Base-by-base conservation (phyloP, 2,113 vertebrate species). In the Sula dactylatra region DNA sequence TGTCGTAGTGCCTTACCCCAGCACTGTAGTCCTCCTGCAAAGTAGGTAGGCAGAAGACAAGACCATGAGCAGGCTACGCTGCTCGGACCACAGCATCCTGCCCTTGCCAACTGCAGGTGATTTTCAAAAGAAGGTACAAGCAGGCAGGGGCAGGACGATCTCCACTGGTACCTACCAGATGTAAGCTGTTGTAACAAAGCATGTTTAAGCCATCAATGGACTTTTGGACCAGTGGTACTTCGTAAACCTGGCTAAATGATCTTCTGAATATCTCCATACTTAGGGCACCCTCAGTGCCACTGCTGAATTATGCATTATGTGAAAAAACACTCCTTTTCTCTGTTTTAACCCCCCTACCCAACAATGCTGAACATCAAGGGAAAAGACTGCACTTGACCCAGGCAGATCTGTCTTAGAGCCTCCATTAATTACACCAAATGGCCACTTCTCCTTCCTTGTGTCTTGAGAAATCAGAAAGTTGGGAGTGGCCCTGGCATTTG, bases 1-100 rank as follows among this genome's bases (percentile, higher is more conserved):
- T 94, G 61, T 99, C 99, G 0, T 99, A 99, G 74, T 99, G 96
- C 93, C 93, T 98, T 84, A 99, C 98, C 11, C 98, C 99, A 1
- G 97, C 97, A 67, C 94, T 97, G 90, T 99, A 99, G 82, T 98
- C 98, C 65, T 96, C 98, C 99, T 99, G 97, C 13, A 96, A 82
- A 90, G 71, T 31, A 82, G 47, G 14, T 0, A 54, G 18, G 44
- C 71, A 83, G 71, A 91, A 59, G 36, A 79, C 56, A 85, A 59
- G 69, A 45, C 11, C 2, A 0, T 69, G 19, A 86, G 58, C 1
- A 4, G 52, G 31, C 56, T 58, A 11, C 0, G 0, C 34, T 78
- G 55, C 77, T 71, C 2, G 2, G 45, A 76, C 34, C 71, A 61
- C 52, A 86, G 71, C 26, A 90, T 31, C 70, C 85, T 34, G 50